Percentiles rank a stretch among this genome's conserved stretches.
Conservation (phyloP, 2,888 invertebrate species). For the Cybosia mesomella region DNA sequence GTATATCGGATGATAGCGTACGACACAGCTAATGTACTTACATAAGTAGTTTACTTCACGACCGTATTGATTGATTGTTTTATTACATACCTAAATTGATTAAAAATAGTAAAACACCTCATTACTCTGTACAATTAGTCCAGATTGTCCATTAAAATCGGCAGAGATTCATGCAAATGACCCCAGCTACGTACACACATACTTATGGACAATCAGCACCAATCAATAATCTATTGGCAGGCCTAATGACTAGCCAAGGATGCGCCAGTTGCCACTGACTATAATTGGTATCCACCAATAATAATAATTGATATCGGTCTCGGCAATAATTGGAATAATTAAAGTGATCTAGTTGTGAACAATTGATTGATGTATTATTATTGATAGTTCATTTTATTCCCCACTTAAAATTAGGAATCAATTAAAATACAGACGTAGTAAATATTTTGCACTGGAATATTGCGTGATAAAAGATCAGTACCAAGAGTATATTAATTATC, state of each 20-base stretch:
- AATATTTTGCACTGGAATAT: neutral
- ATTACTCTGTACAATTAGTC: constrained; percentile 77
- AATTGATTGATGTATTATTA: constrained; percentile 58
- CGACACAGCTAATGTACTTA: too few relatives aligned
- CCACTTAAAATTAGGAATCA: constrained; percentile 12
- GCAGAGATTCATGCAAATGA: constrained; percentile 83
- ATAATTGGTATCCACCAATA: constrained; percentile 75
- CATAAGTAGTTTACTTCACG: too few relatives aligned
- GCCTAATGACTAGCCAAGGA: constrained; percentile 85
- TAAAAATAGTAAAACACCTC: constrained; percentile 14
- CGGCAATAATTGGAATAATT: constrained; percentile 80
- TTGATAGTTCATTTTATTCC: constrained; percentile 27
- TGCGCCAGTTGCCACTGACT: constrained; percentile 67
- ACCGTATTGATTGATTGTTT: too few relatives aligned
- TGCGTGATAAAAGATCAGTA: neutral
- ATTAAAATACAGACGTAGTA: constrained; percentile 3
- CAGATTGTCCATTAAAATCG: constrained; percentile 77
- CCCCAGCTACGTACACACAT: constrained; percentile 66
- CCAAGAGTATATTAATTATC: neutral
- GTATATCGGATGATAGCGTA: too few relatives aligned
- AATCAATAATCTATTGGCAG: constrained; percentile 86
- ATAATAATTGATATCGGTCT: constrained; percentile 75
- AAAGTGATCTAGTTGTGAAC: constrained; percentile 62
- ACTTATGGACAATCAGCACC: constrained; percentile 82
- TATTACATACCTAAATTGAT: neutral